These are phyloP conservation scores for Hanleya hanleyi DNA, from an alignment of 2,888 invertebrate species.

Conservation along the genomic window DNA sequence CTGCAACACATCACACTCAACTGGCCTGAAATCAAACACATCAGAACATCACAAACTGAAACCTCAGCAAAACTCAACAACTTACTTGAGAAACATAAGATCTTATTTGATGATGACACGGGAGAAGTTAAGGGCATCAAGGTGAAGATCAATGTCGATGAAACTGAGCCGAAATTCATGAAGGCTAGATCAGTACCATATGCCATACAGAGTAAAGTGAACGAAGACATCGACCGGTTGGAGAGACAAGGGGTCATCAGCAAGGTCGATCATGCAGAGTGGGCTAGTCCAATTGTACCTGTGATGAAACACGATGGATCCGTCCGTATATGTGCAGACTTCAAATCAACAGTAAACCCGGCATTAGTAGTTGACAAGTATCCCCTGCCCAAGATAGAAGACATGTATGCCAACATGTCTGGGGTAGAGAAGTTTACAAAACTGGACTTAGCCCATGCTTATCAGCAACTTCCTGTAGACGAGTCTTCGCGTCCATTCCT, in stretches of 20 bases:
- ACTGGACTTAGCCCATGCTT: slow-evolving; percentile 41
- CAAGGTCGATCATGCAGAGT: slow-evolving; percentile 37
- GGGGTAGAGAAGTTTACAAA: slow-evolving; percentile 20
- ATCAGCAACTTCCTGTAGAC: slow-evolving; percentile 33
- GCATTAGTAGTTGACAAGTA: slow-evolving; percentile 20
- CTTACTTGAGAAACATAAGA: neutral
- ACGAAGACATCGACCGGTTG: slow-evolving; percentile 20
- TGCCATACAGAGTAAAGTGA: slow-evolving; percentile 14
- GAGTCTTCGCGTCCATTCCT: slow-evolving; percentile 27
- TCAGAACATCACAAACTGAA: neutral
- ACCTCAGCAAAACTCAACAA: neutral
- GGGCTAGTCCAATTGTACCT: slow-evolving; percentile 50
- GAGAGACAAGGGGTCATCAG: slow-evolving; percentile 27
- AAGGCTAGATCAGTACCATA: slow-evolving; percentile 43
- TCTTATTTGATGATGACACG: neutral
- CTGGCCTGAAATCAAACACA: slow-evolving; percentile 2
- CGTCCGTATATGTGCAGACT: slow-evolving; percentile 35
- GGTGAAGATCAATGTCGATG: slow-evolving; percentile 19
- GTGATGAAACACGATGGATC: slow-evolving; percentile 42
- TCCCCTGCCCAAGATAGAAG: slow-evolving; percentile 30
- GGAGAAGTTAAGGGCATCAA: slow-evolving; percentile 13
- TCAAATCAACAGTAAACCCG: slow-evolving; percentile 29
- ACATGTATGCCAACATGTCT: slow-evolving; percentile 11
- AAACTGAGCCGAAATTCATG: slow-evolving; percentile 31
- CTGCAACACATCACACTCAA: slow-evolving; percentile 19